Conservation (phyloP, 1,140 invertebrate species). For the Drosophila jambulina region DNA sequence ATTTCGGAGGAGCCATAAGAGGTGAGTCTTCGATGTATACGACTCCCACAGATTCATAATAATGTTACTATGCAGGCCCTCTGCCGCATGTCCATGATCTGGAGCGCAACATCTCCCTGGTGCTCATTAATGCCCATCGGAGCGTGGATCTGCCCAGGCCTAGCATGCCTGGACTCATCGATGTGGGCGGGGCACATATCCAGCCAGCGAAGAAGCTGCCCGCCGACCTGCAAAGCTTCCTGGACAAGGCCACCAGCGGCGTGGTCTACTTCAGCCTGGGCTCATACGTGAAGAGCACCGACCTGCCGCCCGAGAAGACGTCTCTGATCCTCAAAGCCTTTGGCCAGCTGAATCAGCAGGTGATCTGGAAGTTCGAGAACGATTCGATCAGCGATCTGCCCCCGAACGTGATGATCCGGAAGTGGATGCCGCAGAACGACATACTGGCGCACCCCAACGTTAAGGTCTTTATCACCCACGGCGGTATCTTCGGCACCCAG, state of each 20-base stretch:
- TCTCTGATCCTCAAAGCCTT: conserved; percentile 86
- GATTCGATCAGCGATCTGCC: conserved; percentile 85
- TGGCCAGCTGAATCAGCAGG: conserved; percentile 87
- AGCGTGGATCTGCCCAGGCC: conserved; percentile 85
- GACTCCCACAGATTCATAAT: no score
- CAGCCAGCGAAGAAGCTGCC: conserved; percentile 83
- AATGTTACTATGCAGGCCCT: conserved; percentile 30
- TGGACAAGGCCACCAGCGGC: conserved; percentile 86
- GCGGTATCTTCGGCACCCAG: conserved; percentile 89
- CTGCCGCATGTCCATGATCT: conserved; percentile 85
- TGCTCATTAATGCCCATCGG: conserved; percentile 87
- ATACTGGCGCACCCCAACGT: conserved; percentile 86
- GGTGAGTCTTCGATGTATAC: conserved; percentile 21
- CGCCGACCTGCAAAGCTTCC: conserved; percentile 84
- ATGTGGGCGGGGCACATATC: conserved; percentile 86
- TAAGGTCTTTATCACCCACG: conserved; percentile 88
- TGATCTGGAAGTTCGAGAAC: conserved; percentile 88
- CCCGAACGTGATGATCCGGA: conserved; percentile 87
- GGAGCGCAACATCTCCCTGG: conserved; percentile 86
- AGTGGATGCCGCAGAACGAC: conserved; percentile 90
- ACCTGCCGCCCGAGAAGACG: conserved; percentile 85
- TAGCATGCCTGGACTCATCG: conserved; percentile 85
- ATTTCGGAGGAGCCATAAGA: conserved; percentile 64
- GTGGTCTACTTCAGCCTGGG: conserved; percentile 88
- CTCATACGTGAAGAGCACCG: conserved; percentile 86